Conservation (phyloP, 1,140 invertebrate genomes). For the Cydia strobilella region DNA sequence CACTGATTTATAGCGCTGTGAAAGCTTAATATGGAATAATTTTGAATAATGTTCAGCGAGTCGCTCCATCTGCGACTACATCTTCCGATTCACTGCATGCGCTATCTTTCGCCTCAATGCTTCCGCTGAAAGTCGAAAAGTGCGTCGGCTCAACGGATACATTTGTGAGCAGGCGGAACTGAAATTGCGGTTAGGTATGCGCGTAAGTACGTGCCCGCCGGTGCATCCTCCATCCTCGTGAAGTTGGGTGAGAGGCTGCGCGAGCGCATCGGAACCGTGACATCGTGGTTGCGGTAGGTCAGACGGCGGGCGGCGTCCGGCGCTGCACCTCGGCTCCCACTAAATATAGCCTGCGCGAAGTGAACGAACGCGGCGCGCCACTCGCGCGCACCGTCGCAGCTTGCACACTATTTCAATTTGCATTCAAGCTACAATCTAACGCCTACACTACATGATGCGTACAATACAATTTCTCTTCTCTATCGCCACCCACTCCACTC, state of each 20-base stretch:
- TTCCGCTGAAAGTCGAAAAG: constrained; percentile 1
- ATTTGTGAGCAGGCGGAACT: constrained; percentile 33
- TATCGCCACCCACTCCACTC: neutral
- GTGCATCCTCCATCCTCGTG: constrained; percentile 38
- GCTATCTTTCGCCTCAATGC: constrained; percentile 14
- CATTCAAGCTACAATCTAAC: neutral
- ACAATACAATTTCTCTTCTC: neutral
- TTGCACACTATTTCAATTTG: constrained; percentile 36
- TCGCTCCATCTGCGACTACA: constrained; percentile 11
- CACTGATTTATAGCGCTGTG: neutral
- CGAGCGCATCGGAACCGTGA: constrained; percentile 63
- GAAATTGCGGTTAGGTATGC: constrained; percentile 31
- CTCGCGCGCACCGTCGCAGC: constrained; percentile 36
- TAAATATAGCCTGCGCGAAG: constrained; percentile 72
- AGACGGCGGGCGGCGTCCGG: constrained; percentile 51
- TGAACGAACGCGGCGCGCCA: constrained; percentile 67
- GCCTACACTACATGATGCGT: constrained; percentile 11
- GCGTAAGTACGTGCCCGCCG: constrained; percentile 38
- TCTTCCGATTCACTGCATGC: constrained; percentile 10
- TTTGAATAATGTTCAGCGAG: constrained; percentile 6
- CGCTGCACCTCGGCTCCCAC: constrained; percentile 48
- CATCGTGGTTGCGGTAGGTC: constrained; percentile 73
- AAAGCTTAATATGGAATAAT: neutral
- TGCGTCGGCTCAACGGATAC: constrained; percentile 24
- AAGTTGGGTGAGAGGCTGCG: constrained; percentile 44